phyloP scores from a whole-genome alignment of 2,797 vertebrate species.

The Bufotes viridis region DNA sequence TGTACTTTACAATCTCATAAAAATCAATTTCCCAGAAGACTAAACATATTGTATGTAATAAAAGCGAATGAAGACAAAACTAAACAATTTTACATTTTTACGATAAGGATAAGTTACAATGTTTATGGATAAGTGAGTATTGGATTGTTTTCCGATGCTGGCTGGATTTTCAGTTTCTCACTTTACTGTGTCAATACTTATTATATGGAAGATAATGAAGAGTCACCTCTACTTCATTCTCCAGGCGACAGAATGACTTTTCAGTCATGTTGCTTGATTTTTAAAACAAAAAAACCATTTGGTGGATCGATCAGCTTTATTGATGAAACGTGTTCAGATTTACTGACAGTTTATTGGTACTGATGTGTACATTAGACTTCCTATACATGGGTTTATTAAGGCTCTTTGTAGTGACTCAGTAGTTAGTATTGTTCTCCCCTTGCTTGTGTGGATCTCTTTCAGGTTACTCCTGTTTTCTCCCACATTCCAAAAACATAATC shows the following conservation, averaged over 20 bases:
- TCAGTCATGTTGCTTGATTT: not conserved
- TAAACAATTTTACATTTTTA: slow-evolving; percentile 50
- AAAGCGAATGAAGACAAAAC: slow-evolving; percentile 48
- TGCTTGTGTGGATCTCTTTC: not conserved
- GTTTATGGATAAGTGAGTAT: slow-evolving; percentile 31
- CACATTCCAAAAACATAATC: not conserved
- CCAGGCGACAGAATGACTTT: slow-evolving; percentile 13
- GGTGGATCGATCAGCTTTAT: not conserved
- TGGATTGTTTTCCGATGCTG: slow-evolving; percentile 28
- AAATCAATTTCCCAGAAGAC: slow-evolving; percentile 58
- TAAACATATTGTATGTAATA: slow-evolving; percentile 51
- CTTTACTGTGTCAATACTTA: slow-evolving; percentile 33
- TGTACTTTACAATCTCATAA: slow-evolving; percentile 54
- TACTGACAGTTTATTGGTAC: not conserved
- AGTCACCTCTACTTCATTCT: not conserved
- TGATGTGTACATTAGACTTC: not conserved
- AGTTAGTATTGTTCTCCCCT: not conserved
- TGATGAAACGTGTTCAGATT: not conserved
- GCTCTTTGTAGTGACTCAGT: not conserved
- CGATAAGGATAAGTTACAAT: slow-evolving; percentile 38
- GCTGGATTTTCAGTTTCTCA: slow-evolving; percentile 16
- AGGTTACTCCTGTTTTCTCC: not conserved
- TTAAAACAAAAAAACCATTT: not conserved
- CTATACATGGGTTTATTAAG: no score
- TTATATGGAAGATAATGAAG: slow-evolving; percentile 14